Evolutionary conservation across 2,888 invertebrate species (phyloP), one percentile per base, ranked within the genome.

Genomic region (Luperina nickerlii): DNA sequence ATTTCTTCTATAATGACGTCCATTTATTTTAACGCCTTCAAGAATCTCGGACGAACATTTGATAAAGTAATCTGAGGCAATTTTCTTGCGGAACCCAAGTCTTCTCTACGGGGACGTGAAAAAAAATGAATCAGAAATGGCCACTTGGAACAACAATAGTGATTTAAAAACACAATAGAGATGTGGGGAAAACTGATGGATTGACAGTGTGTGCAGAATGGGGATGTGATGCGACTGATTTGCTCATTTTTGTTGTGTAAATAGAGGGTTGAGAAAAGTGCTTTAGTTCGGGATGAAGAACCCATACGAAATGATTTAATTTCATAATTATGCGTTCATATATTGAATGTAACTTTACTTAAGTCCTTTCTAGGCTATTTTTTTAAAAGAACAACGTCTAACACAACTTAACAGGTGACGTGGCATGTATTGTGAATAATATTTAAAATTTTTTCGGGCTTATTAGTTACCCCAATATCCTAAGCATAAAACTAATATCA

Each of bases 121-220:
- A 87, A 66, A 88, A 89, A 86, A 86, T 78, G 68, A 76, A 79
- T 69, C 78, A 86, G 90, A 92, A 92, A 94, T 92, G 90, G 91
- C 91, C 92, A 92, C 92, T 94, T 92, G 87, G 87, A 89, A 88
- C 90, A 92, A 93, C 92, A 92, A 94, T 92, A 90, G 87, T 90
- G 90, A 91, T 92, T 92, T 91, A 88, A 87, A 90, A 90, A 90
- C 90, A 93, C 90, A 93, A 93, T 91, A 88, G 91, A 82, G 73
- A 84, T 81, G 85, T 73, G 79, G 89, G 88, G 88, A 77, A 81
- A 57, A 85, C 83, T 90, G 90, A 92, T 90, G 90, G 90, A 90
- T 90, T 87, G 86, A 85, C 85, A 87, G 90, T 88, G 91, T 90
- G 91, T 90, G 87, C 86, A 86, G 78, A 85, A 84, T 87, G 89